phyloP scores from a whole-genome alignment of 92 coral and sea anemone species.

The Parazoanthus darwini region DNA sequence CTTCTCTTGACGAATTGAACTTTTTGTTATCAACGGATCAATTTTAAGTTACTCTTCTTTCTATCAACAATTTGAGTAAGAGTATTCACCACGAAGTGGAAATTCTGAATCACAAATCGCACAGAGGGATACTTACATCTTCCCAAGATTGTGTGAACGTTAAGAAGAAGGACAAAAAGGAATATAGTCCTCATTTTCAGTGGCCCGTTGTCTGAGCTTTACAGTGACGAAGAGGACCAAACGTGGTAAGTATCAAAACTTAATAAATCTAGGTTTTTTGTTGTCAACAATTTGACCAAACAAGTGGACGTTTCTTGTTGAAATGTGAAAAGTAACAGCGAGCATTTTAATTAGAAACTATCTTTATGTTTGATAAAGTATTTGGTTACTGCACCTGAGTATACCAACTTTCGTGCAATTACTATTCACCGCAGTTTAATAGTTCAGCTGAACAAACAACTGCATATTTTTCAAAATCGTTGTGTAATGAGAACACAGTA shows the following conservation, averaged over 20 bases:
- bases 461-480: not conserved
- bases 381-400: slow-evolving; percentile 21
- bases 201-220: not conserved
- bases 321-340: not conserved
- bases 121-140: slow-evolving; percentile 9
- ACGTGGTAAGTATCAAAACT: not conserved
- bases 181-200: slow-evolving; percentile 18
- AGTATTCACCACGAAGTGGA: not conserved
- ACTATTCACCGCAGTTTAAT: not conserved
- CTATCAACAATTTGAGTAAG: not conserved
- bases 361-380: slow-evolving; percentile 5
- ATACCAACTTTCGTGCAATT: not conserved
- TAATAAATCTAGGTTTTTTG: not conserved
- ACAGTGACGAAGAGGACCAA: not conserved
- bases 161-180: not conserved
- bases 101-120: too few relatives aligned
- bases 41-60: not conserved
- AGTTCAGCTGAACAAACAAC: slow-evolving; percentile 9
- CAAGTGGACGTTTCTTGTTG: not conserved
- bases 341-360: slow-evolving; percentile 3
- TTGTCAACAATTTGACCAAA: not conserved
- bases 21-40: not conserved
- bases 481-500: not conserved
- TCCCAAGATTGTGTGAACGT: slow-evolving; percentile 1
- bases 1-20: not conserved